Evolutionary conservation across 2,888 invertebrate genomes (phyloP), one percentile per base, ranked within the genome.

Genomic region (Acanthosepion esculentum): DNA sequence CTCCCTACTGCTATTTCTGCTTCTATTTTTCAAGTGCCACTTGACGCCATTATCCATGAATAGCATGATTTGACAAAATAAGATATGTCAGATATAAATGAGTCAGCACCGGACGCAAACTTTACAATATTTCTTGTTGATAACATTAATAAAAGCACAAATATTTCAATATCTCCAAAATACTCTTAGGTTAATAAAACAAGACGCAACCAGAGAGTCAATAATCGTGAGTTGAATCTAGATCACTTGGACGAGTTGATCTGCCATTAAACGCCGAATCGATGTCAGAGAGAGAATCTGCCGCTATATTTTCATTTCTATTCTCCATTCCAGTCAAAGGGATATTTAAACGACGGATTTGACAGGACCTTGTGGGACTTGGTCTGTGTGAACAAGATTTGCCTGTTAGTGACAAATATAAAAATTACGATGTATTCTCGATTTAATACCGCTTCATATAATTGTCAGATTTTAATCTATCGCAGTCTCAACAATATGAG

Each of bases 111-210:
- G 48, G 48, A 78, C 78, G n/a, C 78, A 53, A 48, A 92, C n/a
- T n/a, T 41, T 92, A 92, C 92, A 92, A 92, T 92, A 41, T 92
- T 92, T 92, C 92, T 41, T 29, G 48, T 20, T 92, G 92, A 92
- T 92, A 53, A 92, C 92, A 92, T 92, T 92, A 92, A 92, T 92
- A 92, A 92, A 92, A 92, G 92, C n/a, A 48, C 92, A 92, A 92
- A 92, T 92, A 92, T 92, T 92, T 92, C 50, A 92, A 48, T 92
- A 92, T 92, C 92, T 92, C 48, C n/a, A 15, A 92, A 92, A 92
- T 92, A 92, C 92, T 92, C 48, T 92, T 92, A 92, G 92, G 92
- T 92, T 92, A 92, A 92, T 92, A 92, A 92, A 92, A 92, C 92
- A 48, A 50, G 92, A 53, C 92, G n/a, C 50, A 50, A 29, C 29